Base-by-base conservation (phyloP, 2,113 vertebrate species). In the Globicephala melas region DNA sequence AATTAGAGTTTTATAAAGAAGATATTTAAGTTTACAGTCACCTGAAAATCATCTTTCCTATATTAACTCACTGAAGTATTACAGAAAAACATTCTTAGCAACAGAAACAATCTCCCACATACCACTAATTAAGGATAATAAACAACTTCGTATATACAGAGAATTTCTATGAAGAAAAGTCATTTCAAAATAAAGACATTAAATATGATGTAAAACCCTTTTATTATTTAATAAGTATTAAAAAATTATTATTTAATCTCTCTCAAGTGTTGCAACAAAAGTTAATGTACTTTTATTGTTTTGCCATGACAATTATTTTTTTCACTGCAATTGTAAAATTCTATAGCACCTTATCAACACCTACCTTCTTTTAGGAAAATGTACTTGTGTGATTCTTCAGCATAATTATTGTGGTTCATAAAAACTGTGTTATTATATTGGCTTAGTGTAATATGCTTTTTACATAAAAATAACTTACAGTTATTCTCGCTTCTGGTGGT, bases 381-480 rank as follows among this genome's bases (percentile, higher is more conserved):
- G 90, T 44, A 96, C 71, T 90, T 96, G 85, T 92, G 70, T 92
- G 91, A 94, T 90, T 97, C 95, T 97, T 97, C 80, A 94, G n/a
- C 84, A 62, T 84, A 98, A 97, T 95, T 95, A 97, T 63, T 96
- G 96, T 96, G 94, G 83, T 95, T 96, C 96, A 96, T 98, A 98
- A 97, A 97, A 97, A 84, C 74, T 44, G 15, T 92, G 89, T 94
- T 98, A 96, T 96, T 97, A 95, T 94, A 67, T 95, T 97, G 87
- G 88, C 92, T 98, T 97, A 95, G 92, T 67, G 91, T 97, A 95
- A 96, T 95, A 96, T 94, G 76, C 79, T 97, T 97, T 98, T 94
- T 88, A 90, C 84, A 98, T 97, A 95, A 97, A 98, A 97, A 85
- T 98, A 98, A 97, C 92, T 97, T 97, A 97, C 3, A 84, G 96